Evolutionary conservation across 1,140 invertebrate species (phyloP).

Genomic region (Hylyphantes graminicola): DNA sequence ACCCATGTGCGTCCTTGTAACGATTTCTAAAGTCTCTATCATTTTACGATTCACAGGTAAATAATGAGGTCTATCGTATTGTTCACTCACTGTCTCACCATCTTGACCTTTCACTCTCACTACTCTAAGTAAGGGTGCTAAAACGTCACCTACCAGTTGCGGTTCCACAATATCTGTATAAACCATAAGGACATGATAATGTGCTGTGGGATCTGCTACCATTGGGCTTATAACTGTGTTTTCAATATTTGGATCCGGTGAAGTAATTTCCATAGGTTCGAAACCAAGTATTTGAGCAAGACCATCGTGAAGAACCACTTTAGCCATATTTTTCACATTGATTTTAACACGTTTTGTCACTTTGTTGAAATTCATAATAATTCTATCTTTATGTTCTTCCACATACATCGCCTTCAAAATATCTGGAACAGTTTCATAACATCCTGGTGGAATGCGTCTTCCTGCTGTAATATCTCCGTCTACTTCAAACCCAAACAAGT

Average conservation of each 20-base stretch:
- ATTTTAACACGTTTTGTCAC: neutral
- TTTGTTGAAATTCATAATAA: neutral
- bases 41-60: neutral
- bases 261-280: neutral
- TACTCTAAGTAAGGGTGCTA: conserved; percentile 13
- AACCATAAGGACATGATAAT: conserved; percentile 1
- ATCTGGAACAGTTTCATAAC: conserved; percentile 4
- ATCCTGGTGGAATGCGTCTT: neutral
- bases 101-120: conserved; percentile 22
- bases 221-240: neutral
- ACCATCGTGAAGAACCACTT: conserved; percentile 11
- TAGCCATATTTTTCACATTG: neutral
- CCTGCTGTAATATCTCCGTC: neutral
- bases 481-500: conserved; percentile 15
- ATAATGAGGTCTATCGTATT: conserved; percentile 24
- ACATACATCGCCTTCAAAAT: neutral
- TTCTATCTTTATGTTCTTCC: neutral
- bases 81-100: conserved; percentile 24
- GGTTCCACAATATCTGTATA: conserved; percentile 21
- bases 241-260: neutral
- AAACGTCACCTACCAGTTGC: conserved; percentile 23
- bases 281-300: conserved; percentile 13
- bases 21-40: conserved; percentile 24
- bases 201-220: conserved; percentile 6
- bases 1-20: conserved; percentile 5